Evolutionary conservation across 2,888 invertebrate genomes (phyloP).

Genomic region (Ommatoiulus sabulosus): DNA sequence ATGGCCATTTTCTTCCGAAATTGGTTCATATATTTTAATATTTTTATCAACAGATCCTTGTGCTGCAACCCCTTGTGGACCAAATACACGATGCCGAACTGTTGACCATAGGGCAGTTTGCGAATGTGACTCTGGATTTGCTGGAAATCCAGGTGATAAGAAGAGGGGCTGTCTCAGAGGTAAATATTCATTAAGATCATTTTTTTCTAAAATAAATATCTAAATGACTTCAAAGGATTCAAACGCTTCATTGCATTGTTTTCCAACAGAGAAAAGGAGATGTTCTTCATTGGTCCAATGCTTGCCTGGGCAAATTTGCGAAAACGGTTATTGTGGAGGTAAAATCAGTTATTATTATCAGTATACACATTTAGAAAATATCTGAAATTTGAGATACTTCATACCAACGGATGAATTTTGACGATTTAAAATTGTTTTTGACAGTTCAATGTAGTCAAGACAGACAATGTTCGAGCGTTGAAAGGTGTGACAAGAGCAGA

Average conservation of each 20-base stretch:
- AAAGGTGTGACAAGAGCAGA: constrained; percentile 79
- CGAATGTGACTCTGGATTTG: constrained; percentile 62
- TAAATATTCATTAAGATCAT: neutral
- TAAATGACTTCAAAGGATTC: no score
- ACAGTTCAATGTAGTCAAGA: constrained; percentile 73
- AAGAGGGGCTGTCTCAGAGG: constrained; percentile 57
- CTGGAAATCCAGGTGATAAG: constrained; percentile 58
- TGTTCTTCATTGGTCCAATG: constrained; percentile 62
- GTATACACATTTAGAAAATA: no score
- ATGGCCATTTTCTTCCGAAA: neutral
- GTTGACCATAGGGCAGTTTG: constrained; percentile 80
- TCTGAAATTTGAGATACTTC: no score
- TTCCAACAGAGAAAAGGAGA: constrained; percentile 60
- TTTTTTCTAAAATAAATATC: neutral
- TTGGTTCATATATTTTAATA: no score
- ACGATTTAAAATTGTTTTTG: neutral
- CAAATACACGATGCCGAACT: constrained; percentile 81
- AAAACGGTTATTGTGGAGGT: constrained; percentile 62
- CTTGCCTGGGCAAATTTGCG: constrained; percentile 62
- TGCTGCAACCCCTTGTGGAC: constrained; percentile 74
- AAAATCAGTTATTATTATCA: neutral
- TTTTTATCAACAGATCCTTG: constrained; percentile 55
- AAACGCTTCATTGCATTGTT: no score
- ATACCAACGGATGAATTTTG: no score
- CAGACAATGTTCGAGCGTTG: constrained; percentile 84